Evolutionary conservation across 1,140 invertebrate species (phyloP).

Genomic region (Lepidurus arcticus): DNA sequence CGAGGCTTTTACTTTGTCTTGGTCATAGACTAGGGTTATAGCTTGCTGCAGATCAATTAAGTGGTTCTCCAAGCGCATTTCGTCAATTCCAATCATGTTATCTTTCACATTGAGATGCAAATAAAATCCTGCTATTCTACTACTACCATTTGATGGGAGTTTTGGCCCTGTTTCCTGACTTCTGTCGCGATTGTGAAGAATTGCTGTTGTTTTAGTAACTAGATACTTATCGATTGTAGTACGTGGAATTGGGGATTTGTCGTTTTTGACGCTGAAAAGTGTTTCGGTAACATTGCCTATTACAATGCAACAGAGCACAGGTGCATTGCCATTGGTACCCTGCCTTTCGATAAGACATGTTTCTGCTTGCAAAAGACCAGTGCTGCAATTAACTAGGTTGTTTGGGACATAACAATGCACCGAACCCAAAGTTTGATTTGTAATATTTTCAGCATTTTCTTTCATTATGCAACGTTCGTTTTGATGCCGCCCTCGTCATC

Average conservation of each 20-base stretch:
- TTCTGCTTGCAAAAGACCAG: background rate
- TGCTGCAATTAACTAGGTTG: background rate
- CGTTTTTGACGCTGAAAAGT: background rate
- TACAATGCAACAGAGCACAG: background rate
- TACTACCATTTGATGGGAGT: background rate
- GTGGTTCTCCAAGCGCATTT: background rate
- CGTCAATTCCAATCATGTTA: background rate
- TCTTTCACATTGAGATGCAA: background rate
- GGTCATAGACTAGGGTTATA: background rate
- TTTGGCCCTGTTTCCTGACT: background rate
- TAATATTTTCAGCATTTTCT: background rate
- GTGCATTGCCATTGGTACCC: background rate
- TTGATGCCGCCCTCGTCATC: background rate
- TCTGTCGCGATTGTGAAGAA: background rate
- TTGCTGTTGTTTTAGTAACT: background rate
- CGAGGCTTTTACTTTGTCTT: background rate
- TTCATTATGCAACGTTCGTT: background rate
- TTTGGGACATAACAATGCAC: background rate
- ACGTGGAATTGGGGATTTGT: background rate
- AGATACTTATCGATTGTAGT: background rate
- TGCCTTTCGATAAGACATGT: background rate
- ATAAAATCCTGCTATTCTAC: background rate
- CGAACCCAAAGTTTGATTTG: background rate
- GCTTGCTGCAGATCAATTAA: background rate
- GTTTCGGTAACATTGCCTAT: background rate